These are phyloP conservation scores for Meliscaeva auricollis DNA, from an alignment of 2,888 invertebrate species.

Conservation along the genomic window DNA sequence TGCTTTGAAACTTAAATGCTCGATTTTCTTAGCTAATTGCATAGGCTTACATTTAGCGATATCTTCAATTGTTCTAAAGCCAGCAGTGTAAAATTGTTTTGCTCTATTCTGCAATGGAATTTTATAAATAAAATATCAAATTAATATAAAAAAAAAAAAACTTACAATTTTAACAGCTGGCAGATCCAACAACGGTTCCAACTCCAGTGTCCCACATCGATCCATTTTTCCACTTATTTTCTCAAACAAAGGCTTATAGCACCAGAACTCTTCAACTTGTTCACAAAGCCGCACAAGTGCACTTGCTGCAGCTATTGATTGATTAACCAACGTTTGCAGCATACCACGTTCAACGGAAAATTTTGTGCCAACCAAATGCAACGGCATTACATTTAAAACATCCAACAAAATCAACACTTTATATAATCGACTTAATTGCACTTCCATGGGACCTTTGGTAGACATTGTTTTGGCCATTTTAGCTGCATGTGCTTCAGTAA, in stretches of 20 bases:
- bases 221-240: slow-evolving; percentile 90
- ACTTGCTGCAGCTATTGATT: slow-evolving; percentile 89
- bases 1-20: slow-evolving; percentile 89
- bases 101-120: slow-evolving; percentile 89
- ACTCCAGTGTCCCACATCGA: slow-evolving; percentile 92
- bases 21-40: slow-evolving; percentile 87
- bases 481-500: slow-evolving; percentile 90
- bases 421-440: slow-evolving; percentile 90
- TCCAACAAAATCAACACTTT: slow-evolving; percentile 93
- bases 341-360: slow-evolving; percentile 91
- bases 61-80: slow-evolving; percentile 90
- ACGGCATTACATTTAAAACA: slow-evolving; percentile 88
- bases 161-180: slow-evolving; percentile 93
- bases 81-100: slow-evolving; percentile 92
- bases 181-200: slow-evolving; percentile 93
- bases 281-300: slow-evolving; percentile 92
- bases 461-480: slow-evolving; percentile 88
- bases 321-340: slow-evolving; percentile 90
- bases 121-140: slow-evolving; percentile 76
- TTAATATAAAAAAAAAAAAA: slow-evolving; percentile 20
- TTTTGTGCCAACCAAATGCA: slow-evolving; percentile 89
- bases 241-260: slow-evolving; percentile 90
- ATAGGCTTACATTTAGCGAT: slow-evolving; percentile 90
- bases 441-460: slow-evolving; percentile 85
- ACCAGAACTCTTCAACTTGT: slow-evolving; percentile 92